phyloP scores from a whole-genome alignment of 2,113 vertebrate species.

The Oreochromis spilurus region DNA sequence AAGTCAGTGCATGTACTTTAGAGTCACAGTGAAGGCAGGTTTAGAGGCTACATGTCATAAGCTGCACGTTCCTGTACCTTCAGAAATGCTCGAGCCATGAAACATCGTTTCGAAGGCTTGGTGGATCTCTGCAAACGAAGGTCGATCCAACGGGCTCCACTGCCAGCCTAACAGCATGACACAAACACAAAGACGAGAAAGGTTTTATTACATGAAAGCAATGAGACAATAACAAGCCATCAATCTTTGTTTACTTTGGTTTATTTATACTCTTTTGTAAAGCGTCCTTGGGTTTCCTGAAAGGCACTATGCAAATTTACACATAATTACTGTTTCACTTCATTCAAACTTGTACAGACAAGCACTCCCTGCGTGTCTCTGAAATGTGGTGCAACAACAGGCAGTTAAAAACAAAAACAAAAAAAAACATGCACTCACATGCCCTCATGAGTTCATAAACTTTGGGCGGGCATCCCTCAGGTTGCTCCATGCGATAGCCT shows the following conservation, averaged over 20 bases:
- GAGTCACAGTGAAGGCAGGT: background rate
- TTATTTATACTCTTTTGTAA: background rate
- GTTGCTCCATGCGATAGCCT: slow-evolving; percentile 98
- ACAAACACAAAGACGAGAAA: background rate
- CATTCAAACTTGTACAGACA: background rate
- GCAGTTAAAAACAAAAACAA: background rate
- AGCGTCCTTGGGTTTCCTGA: background rate
- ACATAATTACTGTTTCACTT: background rate
- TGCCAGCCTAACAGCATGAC: slow-evolving; percentile 84
- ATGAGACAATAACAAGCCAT: background rate
- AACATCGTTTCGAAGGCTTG: slow-evolving; percentile 99
- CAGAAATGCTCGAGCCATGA: slow-evolving; percentile 96
- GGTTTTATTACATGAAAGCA: background rate
- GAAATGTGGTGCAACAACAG: background rate
- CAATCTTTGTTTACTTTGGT: background rate
- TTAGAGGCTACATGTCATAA: background rate
- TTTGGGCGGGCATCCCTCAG: slow-evolving; percentile 96
- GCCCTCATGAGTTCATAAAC: slow-evolving; percentile 99
- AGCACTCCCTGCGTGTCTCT: background rate
- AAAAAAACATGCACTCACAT: slow-evolving; percentile 79
- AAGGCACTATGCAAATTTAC: background rate
- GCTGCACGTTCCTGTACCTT: slow-evolving; percentile 74
- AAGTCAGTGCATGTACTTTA: background rate
- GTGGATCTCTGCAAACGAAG: slow-evolving; percentile 94
- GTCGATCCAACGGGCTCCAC: slow-evolving; percentile 92